phyloP scores from a whole-genome alignment of 2,797 vertebrate species.

The Pangasius sanitwongsei region DNA sequence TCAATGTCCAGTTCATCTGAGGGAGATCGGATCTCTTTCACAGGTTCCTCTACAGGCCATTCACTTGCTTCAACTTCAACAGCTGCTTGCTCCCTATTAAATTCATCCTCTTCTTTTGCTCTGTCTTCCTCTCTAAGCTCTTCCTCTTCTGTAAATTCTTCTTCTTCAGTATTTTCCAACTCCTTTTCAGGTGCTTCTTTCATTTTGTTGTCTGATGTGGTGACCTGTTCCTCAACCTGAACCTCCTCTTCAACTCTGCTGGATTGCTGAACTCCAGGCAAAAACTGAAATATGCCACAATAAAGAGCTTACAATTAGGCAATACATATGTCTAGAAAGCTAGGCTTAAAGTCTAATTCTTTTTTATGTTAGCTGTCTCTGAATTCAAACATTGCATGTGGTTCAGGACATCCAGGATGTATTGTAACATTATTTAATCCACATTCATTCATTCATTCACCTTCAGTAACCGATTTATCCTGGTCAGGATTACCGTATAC shows the following conservation, averaged over 20 bases:
- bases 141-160: slow-evolving; percentile 25
- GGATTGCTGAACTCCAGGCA: slow-evolving; percentile 24
- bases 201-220: slow-evolving; percentile 6
- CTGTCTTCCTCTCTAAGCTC: slow-evolving; percentile 7
- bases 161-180: background rate
- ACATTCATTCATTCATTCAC: background rate
- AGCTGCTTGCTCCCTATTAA: slow-evolving; percentile 12
- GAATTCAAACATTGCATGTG: background rate
- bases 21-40: background rate
- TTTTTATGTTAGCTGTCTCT: background rate
- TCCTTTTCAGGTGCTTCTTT: slow-evolving; percentile 7
- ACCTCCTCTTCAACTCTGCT: slow-evolving; percentile 17
- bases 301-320: background rate
- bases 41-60: background rate
- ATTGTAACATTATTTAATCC: background rate
- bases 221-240: slow-evolving; percentile 23
- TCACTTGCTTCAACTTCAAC: background rate
- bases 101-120: slow-evolving; percentile 9
- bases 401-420: background rate
- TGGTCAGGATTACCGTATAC: background rate
- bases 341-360: no score
- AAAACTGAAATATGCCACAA: slow-evolving; percentile 46
- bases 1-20: background rate
- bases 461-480: background rate
- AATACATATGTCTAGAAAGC: background rate